Base-by-base conservation (phyloP, 2,888 invertebrate genomes). In the Acanthosepion pharaonis region DNA sequence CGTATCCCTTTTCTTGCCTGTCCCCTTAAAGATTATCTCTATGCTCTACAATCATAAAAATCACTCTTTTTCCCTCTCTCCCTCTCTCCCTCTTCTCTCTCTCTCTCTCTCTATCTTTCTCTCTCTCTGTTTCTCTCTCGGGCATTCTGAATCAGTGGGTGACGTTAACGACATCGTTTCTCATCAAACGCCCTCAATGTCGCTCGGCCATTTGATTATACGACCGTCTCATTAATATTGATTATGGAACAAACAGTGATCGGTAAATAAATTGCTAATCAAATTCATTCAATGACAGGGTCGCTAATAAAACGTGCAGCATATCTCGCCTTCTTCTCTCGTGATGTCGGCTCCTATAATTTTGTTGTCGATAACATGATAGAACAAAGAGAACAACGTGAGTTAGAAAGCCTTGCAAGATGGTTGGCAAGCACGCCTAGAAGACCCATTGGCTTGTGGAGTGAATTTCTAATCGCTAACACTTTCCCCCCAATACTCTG, bases 201-300 rank as follows among this genome's bases (percentile, higher is more conserved):
- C 78, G 15, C n/a, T n/a, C 78, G 15, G n/a, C n/a, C n/a, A 78
- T 78, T 78, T 33, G 18, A 78, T 78, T 78, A 78, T 1, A 33
- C n/a, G n/a, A 78, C 59, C 33, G 78, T n/a, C 78, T 33, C 78
- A 78, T 78, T 78, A n/a, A 78, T 78, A 78, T 78, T 78, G 78
- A 78, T 78, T 78, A 78, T 18, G 4, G 15, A 15, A n/a, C 78
- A 78, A 78, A n/a, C 33, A 78, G 11, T 33, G 78, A 78, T n/a
- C n/a, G 18, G 78, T 18, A 78, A 78, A 78, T n/a, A n/a, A 33
- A 78, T 5, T n/a, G 5, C 9, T 78, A 5, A 78, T 78, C 78
- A 78, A 9, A 78, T 78, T 78, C n/a, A n/a, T 0, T 15, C 59
- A 3, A 78, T 78, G 78, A n/a, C 78, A n/a, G n/a, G 15, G 78